Percentiles rank a stretch among this genome's conserved stretches.
phyloP scores from a whole-genome alignment of 2,888 invertebrate species.

The Calephelis perditalis region DNA sequence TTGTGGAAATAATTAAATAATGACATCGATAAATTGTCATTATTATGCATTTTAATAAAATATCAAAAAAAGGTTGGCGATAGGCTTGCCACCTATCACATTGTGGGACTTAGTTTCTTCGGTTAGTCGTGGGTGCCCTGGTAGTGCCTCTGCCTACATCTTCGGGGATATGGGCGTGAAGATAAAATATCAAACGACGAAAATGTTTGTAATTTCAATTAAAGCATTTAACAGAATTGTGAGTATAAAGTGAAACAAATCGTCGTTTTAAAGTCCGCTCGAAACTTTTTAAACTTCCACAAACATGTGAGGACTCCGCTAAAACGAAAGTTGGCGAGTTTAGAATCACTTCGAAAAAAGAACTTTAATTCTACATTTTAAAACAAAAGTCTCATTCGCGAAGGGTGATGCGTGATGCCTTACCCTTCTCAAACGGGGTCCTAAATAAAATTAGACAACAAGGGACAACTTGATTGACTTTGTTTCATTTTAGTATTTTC shows the following conservation, averaged over 20 bases:
- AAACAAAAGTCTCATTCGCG: slow-evolving; percentile 56
- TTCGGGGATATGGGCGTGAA: too few relatives aligned
- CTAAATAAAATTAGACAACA: slow-evolving; percentile 12
- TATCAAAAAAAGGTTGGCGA: not conserved
- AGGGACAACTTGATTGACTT: too few relatives aligned
- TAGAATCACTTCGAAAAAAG: slow-evolving; percentile 73
- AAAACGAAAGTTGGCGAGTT: slow-evolving; percentile 74
- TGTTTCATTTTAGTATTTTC: not conserved
- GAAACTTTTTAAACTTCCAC: slow-evolving; percentile 69
- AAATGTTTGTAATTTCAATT: slow-evolving; percentile 4
- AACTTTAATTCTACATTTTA: slow-evolving; percentile 73
- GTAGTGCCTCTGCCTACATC: too few relatives aligned
- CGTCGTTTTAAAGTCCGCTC: slow-evolving; percentile 55
- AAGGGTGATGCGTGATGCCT: slow-evolving; percentile 67
- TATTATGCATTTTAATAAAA: too few relatives aligned
- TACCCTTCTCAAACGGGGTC: slow-evolving; percentile 38
- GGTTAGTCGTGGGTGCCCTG: too few relatives aligned
- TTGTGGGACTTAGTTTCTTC: too few relatives aligned
- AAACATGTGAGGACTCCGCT: slow-evolving; percentile 71
- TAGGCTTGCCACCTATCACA: too few relatives aligned
- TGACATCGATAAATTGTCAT: too few relatives aligned
- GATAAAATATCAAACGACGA: not conserved
- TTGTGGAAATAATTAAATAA: too few relatives aligned
- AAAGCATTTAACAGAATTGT: slow-evolving; percentile 6
- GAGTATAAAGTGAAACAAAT: slow-evolving; percentile 41